Percentiles rank a stretch among this genome's conserved stretches.
Evolutionary conservation across 1,140 invertebrate species (phyloP).

Genomic region (Aleiodes sp.): DNA sequence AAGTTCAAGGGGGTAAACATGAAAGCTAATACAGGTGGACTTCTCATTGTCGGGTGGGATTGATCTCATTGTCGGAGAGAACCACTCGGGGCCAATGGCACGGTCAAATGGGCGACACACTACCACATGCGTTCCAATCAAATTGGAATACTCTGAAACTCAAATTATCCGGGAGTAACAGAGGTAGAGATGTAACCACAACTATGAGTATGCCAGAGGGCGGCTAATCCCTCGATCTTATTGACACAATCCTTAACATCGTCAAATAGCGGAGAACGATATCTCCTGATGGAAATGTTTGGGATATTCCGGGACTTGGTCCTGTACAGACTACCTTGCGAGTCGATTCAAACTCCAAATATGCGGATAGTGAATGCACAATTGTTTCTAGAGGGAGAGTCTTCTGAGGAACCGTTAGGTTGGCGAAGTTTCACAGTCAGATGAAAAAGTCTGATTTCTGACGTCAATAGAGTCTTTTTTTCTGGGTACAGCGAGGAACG

Average conservation of each 20-base stretch:
- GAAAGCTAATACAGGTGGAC: neutral
- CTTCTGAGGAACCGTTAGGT: neutral
- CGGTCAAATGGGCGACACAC: too few species aligned
- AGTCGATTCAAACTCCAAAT: neutral
- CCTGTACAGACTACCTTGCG: too few species aligned
- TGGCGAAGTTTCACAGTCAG: neutral
- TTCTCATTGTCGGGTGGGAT: neutral
- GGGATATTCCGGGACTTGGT: neutral
- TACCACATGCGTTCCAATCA: neutral
- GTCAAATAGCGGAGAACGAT: neutral
- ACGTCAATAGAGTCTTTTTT: neutral
- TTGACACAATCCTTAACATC: neutral
- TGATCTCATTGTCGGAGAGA: neutral
- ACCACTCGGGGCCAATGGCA: neutral
- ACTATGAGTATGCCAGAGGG: neutral
- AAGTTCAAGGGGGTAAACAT: neutral
- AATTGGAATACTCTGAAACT: too few species aligned
- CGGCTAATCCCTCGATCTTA: neutral
- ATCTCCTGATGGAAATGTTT: neutral
- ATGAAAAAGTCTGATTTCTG: neutral
- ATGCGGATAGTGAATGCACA: neutral
- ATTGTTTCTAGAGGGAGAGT: too few species aligned
- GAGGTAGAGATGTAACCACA: neutral
- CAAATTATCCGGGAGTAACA: neutral
- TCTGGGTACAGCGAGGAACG: too few species aligned